These are phyloP conservation scores for Parapsyche elsis DNA, from an alignment of 1,140 invertebrate species.

Conservation along the genomic window DNA sequence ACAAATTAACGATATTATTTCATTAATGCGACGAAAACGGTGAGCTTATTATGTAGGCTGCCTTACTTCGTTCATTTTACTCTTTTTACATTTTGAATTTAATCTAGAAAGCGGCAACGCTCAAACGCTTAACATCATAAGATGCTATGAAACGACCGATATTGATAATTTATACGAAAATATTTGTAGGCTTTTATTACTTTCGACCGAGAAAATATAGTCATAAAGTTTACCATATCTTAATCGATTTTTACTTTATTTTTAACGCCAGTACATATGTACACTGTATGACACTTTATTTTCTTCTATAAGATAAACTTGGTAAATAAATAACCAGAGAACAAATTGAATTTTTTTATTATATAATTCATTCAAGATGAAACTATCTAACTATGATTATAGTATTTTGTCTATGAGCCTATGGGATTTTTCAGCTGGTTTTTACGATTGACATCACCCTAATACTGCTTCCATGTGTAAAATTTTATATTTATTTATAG, in stretches of 20 bases:
- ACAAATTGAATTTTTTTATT: too few species aligned
- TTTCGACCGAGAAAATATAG: background rate
- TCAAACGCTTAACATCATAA: background rate
- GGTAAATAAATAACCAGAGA: too few species aligned
- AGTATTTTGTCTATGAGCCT: too few species aligned
- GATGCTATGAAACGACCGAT: background rate
- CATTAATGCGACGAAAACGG: constrained; percentile 36
- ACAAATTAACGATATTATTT: constrained; percentile 45
- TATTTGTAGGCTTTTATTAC: background rate
- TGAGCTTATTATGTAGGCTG: constrained; percentile 11
- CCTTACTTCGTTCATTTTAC: background rate
- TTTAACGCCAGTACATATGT: background rate
- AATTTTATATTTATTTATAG: too few species aligned
- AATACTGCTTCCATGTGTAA: too few species aligned
- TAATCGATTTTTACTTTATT: background rate
- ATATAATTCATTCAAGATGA: too few species aligned
- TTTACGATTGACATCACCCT: too few species aligned
- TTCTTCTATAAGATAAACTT: too few species aligned
- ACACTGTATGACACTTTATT: too few species aligned
- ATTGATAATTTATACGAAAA: constrained; percentile 16
- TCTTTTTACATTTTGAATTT: background rate
- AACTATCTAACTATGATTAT: too few species aligned
- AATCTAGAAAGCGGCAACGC: constrained; percentile 9
- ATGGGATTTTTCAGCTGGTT: too few species aligned
- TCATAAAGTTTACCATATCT: background rate